Base-by-base conservation (phyloP, 2,888 invertebrate genomes). In the Drosophila cognata region DNA sequence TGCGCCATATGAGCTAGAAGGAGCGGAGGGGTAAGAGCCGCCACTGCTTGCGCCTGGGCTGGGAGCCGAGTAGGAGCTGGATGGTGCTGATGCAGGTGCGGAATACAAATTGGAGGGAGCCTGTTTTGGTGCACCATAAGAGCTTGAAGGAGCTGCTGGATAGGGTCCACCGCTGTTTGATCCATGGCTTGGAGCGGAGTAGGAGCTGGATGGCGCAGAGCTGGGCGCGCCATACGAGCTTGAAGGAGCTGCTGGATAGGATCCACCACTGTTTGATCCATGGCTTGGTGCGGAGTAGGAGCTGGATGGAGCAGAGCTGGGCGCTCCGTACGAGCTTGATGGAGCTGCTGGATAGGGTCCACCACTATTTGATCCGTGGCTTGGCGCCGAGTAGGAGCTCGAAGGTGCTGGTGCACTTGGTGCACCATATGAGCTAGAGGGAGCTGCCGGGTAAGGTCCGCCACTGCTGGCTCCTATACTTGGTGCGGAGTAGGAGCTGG, bases 341-440 rank as follows among this genome's bases (percentile, higher is more conserved):
- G 85, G 88, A 29, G 93, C 88, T 0, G 94, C 93, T 2, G 94
- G 83, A 35, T 94, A 82, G 0, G 85, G 94, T 77, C 94, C 95
- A 74, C 93, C 87, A 46, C 93, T 93, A 50, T 21, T 82, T 0
- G 94, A 93, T 0, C 58, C 60, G 0, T 65, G 35, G n/a, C 71
- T 82, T 0, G 82, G 80, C 0, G 84, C 81, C 0, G 84, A 83
- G 61, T 86, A 82, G 4, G 85, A 81, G 25, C 74, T 81, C 3
- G 74, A 74, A 1, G 74, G 74, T 1, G 28, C 68, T 6, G 25
- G 58, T 21, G 29, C 11, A 2, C 41, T 86, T 29, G 93, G 93
- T 4, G 92, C 92, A n/a, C 92, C 92, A 31, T 92, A 92, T 6
- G 79, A 73, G 84, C 66, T 58, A 60, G 82, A 81, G 43, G 89